Evolutionary conservation across 2,888 invertebrate species (phyloP), one percentile per base, ranked within the genome.

Genomic region (Drosophila affinis): DNA sequence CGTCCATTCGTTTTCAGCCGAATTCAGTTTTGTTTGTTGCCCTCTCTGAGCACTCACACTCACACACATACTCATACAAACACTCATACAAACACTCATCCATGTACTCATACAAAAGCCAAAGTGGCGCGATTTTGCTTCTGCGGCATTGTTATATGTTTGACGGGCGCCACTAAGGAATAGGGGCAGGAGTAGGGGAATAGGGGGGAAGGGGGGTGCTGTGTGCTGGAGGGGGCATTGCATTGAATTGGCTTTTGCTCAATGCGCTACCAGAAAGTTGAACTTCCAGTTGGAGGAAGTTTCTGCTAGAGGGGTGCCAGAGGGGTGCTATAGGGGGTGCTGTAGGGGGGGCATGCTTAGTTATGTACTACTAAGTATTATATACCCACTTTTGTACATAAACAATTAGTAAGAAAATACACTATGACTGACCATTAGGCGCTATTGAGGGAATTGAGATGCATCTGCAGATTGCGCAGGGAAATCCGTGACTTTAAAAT

Each of bases 111-210:
- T 54, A 53, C 64, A 75, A 69, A 61, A 44, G 62, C 64, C 67
- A 64, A 83, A 83, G 74, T 76, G 76, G 62, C 74, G 70, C 76
- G 72, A 65, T 80, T 78, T 77, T 70, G 62, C 58, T 52, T 61
- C 62, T 45, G 62, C 48, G 52, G 62, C 71, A 76, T 84, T 84
- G 76, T 81, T 64, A 45, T 39, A 29, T 12, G 44, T 67, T 49
- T 56, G 55, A 52, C 34, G 32, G 59, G 32, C 39, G 44, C 44
- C n/a, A 51, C 21, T n/a, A 45, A 32, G 18, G 18, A 45, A 21
- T 45, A 14, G 34, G n/a, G 24, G 24, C 24, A 21, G 21, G 3
- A 21, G 21, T 21, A 21, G 2, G 18, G 24, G 24, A 24, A 24
- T 24, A 10, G 14, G 27, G 7, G 47, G 47, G 48, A 24, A 10